phyloP scores from a whole-genome alignment of 1,140 invertebrate genomes.

The Capitella teleta region DNA sequence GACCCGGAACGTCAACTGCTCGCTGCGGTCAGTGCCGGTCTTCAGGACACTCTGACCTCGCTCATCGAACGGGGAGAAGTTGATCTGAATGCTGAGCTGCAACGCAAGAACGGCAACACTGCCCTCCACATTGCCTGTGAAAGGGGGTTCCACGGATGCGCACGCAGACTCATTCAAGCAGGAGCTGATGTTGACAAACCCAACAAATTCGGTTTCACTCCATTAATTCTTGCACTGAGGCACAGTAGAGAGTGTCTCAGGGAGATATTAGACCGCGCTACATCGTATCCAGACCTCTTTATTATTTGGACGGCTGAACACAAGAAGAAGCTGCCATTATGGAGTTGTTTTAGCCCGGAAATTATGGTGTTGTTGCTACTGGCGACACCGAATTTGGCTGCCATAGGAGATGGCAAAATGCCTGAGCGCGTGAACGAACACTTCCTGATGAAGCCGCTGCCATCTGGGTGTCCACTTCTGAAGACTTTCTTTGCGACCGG shows the following conservation, averaged over 20 bases:
- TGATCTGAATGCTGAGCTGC: not conserved
- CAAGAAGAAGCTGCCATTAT: not conserved
- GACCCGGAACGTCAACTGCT: slow-evolving; percentile 3
- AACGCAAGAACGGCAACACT: not conserved
- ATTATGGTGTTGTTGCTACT: not conserved
- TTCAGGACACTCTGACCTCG: not conserved
- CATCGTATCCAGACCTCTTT: not conserved
- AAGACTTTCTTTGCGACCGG: slow-evolving; percentile 3
- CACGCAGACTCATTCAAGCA: not conserved
- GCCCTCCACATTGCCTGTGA: slow-evolving; percentile 4
- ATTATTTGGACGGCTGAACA: slow-evolving; percentile 1
- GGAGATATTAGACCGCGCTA: not conserved
- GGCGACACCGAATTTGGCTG: not conserved
- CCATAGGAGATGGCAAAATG: not conserved
- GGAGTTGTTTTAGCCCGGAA: not conserved
- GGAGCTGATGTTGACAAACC: not conserved
- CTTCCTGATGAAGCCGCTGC: no score
- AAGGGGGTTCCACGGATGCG: not conserved
- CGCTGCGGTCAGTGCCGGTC: not conserved
- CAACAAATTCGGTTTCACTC: slow-evolving; percentile 6
- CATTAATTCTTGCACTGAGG: not conserved
- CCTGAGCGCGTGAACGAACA: not conserved
- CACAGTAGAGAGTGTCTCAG: not conserved
- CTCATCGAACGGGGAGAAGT: slow-evolving; percentile 2
- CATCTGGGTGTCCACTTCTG: not conserved